phyloP scores from a whole-genome alignment of 2,797 vertebrate genomes.

The Lutjanus argentimaculatus region DNA sequence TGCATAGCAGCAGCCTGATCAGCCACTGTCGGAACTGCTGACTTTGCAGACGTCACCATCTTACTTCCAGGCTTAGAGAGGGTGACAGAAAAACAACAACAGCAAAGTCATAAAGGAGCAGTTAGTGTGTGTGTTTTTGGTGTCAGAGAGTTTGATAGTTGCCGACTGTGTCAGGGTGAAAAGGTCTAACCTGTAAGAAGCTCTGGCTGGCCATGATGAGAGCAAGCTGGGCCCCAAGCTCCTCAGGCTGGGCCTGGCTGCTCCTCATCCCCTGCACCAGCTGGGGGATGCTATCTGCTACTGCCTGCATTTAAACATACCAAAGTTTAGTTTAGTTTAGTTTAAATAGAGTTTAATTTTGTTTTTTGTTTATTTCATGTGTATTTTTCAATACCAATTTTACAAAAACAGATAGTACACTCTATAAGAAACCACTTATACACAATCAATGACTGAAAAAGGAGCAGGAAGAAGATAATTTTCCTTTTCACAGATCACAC shows the following conservation, averaged over 20 bases:
- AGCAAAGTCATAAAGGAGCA: not conserved
- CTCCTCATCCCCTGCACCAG: constrained; percentile 97
- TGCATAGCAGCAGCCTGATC: constrained; percentile 99
- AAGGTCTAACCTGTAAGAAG: constrained; percentile 92
- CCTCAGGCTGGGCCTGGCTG: constrained; percentile 96
- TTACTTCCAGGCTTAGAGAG: constrained; percentile 93
- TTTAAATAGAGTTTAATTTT: no score
- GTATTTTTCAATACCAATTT: no score
- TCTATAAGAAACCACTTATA: no score
- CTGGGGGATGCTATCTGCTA: constrained; percentile 97
- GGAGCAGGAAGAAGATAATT: no score
- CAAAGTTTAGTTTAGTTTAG: no score
- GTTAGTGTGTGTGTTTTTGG: not conserved
- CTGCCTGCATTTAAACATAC: constrained; percentile 84
- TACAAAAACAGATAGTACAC: no score
- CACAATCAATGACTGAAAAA: no score
- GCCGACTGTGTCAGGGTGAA: not conserved
- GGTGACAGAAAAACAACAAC: constrained; percentile 46
- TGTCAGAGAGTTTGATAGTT: not conserved
- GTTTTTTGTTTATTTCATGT: no score
- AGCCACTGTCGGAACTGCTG: constrained; percentile 95
- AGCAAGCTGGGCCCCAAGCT: constrained; percentile 94
- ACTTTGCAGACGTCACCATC: constrained; percentile 97
- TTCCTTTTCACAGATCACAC: no score
- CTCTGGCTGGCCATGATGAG: constrained; percentile 98